Evolutionary conservation across 1,140 invertebrate genomes (phyloP), one percentile per base, ranked within the genome.

Genomic region (Dryas iulia): DNA sequence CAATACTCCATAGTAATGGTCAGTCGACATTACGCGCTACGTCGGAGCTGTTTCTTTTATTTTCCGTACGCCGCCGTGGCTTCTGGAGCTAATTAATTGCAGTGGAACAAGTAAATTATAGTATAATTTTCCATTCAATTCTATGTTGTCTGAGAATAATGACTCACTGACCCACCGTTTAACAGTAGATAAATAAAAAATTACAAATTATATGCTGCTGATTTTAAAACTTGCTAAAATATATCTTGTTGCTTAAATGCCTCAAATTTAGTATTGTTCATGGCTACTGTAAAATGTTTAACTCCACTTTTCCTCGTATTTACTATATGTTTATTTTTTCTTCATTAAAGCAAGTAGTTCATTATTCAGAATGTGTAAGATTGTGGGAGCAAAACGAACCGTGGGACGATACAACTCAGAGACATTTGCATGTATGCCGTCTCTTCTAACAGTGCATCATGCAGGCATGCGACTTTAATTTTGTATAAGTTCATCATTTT

Each of bases 301-400:
- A n/a, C n/a, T n/a, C n/a, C n/a, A n/a, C n/a, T n/a, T n/a, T n/a
- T n/a, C n/a, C n/a, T n/a, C n/a, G n/a, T n/a, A n/a, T n/a, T n/a
- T n/a, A n/a, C n/a, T n/a, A n/a, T n/a, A n/a, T n/a, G n/a, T n/a
- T n/a, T n/a, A 7, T 57, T 57, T 57, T 57, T 26, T 10, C 12
- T 59, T 59, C n/a, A 14, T 59, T 59, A 11, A 7, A 33, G 30
- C 26, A 12, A 47, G 11, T 54, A 39, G 61, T 59, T 59, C 58
- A 65, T 65, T 71, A 71, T 63, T 71, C 69, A 59, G 54, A 10
- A 60, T 69, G 61, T 65, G 62, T 58, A 71, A 53, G 28, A 39
- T 18, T 33, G 57, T 65, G 62, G 30, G 62, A 71, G 57, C 26
- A 65, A 65, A 56, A 65, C 56, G 35, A 35, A 65, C 39, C 59